Conservation (phyloP, 2,797 vertebrate species). For the Paramormyrops hopkinsi region DNA sequence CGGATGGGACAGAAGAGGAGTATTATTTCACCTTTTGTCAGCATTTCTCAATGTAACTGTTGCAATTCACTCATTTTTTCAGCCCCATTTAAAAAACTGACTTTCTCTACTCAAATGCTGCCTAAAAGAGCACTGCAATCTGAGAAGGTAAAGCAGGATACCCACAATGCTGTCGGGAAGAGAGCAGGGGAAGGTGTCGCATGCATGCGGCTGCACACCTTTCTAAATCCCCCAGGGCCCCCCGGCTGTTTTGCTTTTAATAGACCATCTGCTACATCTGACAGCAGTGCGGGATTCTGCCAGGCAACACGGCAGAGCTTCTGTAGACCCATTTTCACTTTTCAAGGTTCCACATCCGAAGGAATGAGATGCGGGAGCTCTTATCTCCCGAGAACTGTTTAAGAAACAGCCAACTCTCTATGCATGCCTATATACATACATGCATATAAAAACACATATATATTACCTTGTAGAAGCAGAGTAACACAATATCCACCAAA, state of each 20-base stretch:
- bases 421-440: not conserved
- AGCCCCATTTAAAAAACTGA: not conserved
- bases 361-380: not conserved
- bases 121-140: not conserved
- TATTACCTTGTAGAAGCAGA: not conserved
- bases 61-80: not conserved
- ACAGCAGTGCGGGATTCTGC: not conserved
- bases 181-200: not conserved
- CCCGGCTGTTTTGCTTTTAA: conserved; percentile 13
- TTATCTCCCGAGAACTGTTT: not conserved
- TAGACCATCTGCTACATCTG: conserved; percentile 18
- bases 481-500: not conserved
- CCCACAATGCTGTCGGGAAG: not conserved
- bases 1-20: not conserved
- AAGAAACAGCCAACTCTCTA: not conserved
- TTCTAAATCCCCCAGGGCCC: not conserved
- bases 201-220: not conserved
- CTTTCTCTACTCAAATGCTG: not conserved
- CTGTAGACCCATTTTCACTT: conserved; percentile 6
- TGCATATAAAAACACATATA: not conserved
- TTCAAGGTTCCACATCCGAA: not conserved
- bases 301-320: not conserved
- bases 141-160: not conserved
- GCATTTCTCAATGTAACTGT: not conserved
- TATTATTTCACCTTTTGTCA: not conserved